Conservation (phyloP, 2,113 vertebrate species). For the Apodemus sylvaticus region DNA sequence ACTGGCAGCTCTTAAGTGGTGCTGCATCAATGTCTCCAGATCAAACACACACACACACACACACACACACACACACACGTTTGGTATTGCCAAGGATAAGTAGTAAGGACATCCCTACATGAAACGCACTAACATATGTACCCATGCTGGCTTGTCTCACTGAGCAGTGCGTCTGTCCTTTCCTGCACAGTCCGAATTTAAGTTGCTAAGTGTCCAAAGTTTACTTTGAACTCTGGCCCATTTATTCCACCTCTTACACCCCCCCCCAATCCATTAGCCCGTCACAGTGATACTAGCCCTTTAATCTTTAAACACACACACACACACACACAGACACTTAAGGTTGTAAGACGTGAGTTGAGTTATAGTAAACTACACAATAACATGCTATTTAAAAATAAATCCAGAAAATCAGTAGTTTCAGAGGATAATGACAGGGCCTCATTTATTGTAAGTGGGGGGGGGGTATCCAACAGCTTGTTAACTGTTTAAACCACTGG, state of each 20-base stretch:
- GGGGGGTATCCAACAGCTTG: conserved; percentile 64
- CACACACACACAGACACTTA: background rate
- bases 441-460: conserved; percentile 30
- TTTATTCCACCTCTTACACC: background rate
- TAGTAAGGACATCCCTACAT: background rate
- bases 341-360: background rate
- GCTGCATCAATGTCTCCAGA: background rate
- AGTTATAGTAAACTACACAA: conserved; percentile 14
- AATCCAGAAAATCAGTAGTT: conserved; percentile 47
- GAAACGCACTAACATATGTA: background rate
- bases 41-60: background rate
- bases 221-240: background rate
- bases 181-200: background rate
- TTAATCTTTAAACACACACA: background rate
- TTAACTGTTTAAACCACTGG: conserved; percentile 62
- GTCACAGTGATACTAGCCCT: background rate
- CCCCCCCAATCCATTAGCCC: background rate
- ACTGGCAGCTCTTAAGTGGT: background rate
- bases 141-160: background rate
- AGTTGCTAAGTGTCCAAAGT: background rate
- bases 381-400: conserved; percentile 66
- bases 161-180: background rate
- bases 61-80: too few relatives aligned
- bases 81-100: background rate
- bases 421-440: conserved; percentile 53